Evolutionary conservation across 2,888 invertebrate species (phyloP).

Genomic region (Synergus gifuensis): DNA sequence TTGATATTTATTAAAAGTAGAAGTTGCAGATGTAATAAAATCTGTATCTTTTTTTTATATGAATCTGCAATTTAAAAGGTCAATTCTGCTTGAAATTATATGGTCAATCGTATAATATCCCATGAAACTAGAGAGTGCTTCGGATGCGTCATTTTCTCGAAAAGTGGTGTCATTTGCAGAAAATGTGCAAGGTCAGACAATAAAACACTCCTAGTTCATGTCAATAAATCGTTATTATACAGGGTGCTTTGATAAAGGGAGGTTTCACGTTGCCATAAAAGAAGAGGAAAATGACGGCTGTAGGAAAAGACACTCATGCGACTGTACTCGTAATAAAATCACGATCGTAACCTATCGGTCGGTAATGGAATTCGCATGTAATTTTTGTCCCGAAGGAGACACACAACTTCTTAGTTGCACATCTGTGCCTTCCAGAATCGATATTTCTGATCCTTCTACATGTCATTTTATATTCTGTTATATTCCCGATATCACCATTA

Average conservation of each 20-base stretch:
- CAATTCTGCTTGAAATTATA: slow-evolving; percentile 11
- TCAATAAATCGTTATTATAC: slow-evolving; percentile 24
- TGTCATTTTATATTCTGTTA: slow-evolving; percentile 40
- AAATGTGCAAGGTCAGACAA: slow-evolving; percentile 26
- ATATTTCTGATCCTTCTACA: background rate
- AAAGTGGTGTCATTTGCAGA: slow-evolving; percentile 19
- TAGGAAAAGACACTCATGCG: slow-evolving; percentile 27
- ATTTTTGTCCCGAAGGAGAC: background rate
- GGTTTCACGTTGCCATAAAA: slow-evolving; percentile 38
- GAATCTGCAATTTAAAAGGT: background rate
- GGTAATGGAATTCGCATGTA: slow-evolving; percentile 57
- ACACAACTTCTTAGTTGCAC: background rate
- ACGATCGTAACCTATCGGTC: slow-evolving; percentile 21
- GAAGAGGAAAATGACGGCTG: slow-evolving; percentile 15
- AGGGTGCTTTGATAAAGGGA: slow-evolving; percentile 29
- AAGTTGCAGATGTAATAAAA: background rate
- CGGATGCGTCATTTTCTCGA: slow-evolving; percentile 9
- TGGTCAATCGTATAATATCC: slow-evolving; percentile 1
- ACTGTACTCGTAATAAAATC: slow-evolving; percentile 31
- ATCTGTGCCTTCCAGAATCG: background rate
- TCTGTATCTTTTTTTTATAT: background rate
- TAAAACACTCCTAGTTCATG: slow-evolving; percentile 25
- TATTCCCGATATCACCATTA: slow-evolving; percentile 41
- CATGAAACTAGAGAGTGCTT: slow-evolving; percentile 5
- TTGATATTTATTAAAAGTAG: no score